Conservation (phyloP, 35 echinoderm and acorn worm genomes). For the Diadema setosum region DNA sequence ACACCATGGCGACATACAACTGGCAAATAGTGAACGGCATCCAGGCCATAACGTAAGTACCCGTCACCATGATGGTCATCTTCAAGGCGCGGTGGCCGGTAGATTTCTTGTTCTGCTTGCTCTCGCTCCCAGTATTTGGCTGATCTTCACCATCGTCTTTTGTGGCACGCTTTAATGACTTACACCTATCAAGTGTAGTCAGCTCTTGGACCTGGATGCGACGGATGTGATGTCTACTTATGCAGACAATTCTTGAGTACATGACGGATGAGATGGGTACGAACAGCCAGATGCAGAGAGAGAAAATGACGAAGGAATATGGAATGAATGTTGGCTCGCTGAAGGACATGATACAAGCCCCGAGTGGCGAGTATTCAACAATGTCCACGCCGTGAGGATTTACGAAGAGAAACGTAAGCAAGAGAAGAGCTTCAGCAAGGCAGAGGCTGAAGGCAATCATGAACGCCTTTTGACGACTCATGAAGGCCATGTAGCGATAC, state of each 20-base stretch:
- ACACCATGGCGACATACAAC: not conserved
- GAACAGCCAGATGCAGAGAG: not conserved
- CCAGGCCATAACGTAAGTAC: not conserved
- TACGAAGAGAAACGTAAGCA: not conserved
- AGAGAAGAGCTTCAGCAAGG: not conserved
- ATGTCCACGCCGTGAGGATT: not conserved
- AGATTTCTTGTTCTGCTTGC: not conserved
- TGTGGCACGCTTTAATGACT: too few species aligned
- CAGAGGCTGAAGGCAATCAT: not conserved
- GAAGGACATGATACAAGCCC: not conserved
- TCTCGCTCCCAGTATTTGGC: too few species aligned
- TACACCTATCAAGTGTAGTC: too few species aligned
- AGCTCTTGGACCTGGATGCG: not conserved
- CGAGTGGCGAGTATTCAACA: not conserved
- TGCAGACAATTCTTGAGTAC: not conserved
- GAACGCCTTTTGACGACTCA: not conserved
- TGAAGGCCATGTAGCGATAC: not conserved
- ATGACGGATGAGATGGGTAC: not conserved
- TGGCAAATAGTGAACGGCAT: not conserved
- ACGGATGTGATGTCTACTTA: not conserved
- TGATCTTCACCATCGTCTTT: too few species aligned
- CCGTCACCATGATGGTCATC: not conserved
- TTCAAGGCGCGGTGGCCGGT: not conserved
- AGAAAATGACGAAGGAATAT: not conserved
- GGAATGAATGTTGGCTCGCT: not conserved